A percentile compares a stretch with the other conserved stretches of the same genome.
phyloP scores from a whole-genome alignment of 2,888 invertebrate genomes.

The Alviniconcha strummeri region DNA sequence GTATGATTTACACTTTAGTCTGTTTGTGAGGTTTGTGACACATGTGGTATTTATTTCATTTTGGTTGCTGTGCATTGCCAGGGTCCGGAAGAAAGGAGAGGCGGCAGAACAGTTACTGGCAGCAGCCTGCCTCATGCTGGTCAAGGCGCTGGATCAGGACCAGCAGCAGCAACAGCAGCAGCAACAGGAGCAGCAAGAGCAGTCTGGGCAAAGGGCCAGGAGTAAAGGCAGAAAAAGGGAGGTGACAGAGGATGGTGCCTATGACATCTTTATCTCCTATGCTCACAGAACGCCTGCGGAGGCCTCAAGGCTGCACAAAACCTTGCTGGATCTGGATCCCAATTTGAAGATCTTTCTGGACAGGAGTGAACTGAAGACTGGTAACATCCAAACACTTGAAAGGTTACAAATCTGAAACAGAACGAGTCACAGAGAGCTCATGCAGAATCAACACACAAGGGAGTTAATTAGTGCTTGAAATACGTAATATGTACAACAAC shows the following conservation, averaged over 20 bases:
- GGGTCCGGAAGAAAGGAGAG: conserved; percentile 48
- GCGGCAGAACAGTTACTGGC: conserved; percentile 42
- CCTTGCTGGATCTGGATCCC: conserved; percentile 50
- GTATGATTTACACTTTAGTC: too few relatives aligned
- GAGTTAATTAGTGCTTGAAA: too few relatives aligned
- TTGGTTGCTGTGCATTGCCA: not conserved
- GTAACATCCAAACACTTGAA: conserved; percentile 42
- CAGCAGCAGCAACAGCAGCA: too few relatives aligned
- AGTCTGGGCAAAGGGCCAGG: too few relatives aligned
- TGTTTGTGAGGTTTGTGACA: too few relatives aligned
- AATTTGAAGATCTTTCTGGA: conserved; percentile 67
- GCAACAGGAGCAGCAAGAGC: too few relatives aligned
- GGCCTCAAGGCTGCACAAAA: conserved; percentile 55
- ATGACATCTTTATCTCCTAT: conserved; percentile 71
- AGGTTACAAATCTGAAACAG: too few relatives aligned
- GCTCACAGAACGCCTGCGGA: conserved; percentile 58
- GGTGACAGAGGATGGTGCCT: conserved; percentile 28
- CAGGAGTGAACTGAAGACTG: conserved; percentile 65
- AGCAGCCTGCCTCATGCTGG: conserved; percentile 43
- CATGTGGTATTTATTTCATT: too few relatives aligned
- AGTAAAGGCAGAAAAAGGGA: too few relatives aligned
- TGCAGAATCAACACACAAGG: too few relatives aligned
- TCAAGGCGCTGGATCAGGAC: conserved; percentile 33
- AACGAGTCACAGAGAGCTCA: too few relatives aligned
- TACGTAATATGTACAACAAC: too few relatives aligned